A percentile compares a stretch with the other conserved stretches of the same genome.
These are phyloP conservation scores for Cercocebus atys DNA, from an alignment of 2,113 vertebrate species.

Conservation along the genomic window DNA sequence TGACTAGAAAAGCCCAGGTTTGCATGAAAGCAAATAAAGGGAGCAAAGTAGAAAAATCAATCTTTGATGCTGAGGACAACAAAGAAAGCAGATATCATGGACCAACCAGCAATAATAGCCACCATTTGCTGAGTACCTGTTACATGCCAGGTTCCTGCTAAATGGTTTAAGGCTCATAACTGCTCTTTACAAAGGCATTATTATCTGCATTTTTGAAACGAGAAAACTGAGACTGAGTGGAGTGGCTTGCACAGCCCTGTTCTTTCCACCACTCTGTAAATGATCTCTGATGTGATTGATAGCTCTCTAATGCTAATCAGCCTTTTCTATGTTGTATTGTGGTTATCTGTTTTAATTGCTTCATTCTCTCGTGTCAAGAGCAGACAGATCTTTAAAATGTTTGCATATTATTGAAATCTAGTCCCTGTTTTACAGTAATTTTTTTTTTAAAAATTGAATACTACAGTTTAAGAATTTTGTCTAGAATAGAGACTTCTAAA, in stretches of 20 bases:
- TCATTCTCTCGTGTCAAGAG: background rate
- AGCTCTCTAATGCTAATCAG: background rate
- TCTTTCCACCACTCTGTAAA: background rate
- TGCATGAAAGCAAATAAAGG: background rate
- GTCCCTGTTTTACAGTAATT: background rate
- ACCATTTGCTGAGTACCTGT: background rate
- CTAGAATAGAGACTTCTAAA: background rate
- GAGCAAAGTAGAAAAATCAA: background rate
- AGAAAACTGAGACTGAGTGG: background rate
- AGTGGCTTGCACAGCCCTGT: background rate
- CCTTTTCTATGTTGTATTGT: background rate
- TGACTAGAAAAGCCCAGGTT: background rate
- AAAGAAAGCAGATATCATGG: background rate
- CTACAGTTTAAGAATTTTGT: background rate
- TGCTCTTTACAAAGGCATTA: background rate
- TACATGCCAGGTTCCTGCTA: background rate
- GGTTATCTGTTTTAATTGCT: background rate
- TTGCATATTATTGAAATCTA: background rate
- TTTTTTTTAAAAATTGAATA: background rate
- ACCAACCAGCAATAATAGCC: background rate
- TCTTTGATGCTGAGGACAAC: background rate
- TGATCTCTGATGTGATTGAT: background rate
- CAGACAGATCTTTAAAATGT: background rate
- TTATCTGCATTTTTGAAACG: background rate
- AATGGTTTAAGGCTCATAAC: background rate